phyloP scores from a whole-genome alignment of 2,888 invertebrate species.

The Amphipyra tragopoginis region DNA sequence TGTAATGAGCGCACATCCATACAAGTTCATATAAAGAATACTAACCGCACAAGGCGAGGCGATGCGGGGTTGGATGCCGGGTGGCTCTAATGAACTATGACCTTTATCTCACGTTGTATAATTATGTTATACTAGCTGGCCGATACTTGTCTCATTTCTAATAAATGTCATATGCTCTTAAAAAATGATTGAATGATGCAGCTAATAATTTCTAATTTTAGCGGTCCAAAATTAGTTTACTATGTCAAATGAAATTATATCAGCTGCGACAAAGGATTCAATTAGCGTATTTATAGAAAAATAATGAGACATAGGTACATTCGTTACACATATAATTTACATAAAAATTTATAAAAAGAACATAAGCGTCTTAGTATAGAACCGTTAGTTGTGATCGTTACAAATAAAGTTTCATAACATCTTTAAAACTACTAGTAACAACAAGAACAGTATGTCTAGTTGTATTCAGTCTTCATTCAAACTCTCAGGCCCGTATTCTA shows the following conservation, averaged over 20 bases:
- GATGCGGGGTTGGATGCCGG: too few relatives aligned
- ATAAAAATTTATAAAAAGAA: constrained; percentile 50
- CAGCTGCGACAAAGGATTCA: constrained; percentile 22
- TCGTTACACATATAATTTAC: constrained; percentile 48
- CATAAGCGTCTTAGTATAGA: constrained; percentile 35
- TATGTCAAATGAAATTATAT: constrained; percentile 12
- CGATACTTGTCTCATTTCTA: constrained; percentile 8
- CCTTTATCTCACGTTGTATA: too few relatives aligned
- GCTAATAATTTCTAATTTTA: constrained; percentile 15
- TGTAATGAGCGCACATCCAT: too few relatives aligned
- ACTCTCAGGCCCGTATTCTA: constrained; percentile 53
- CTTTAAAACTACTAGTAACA: constrained; percentile 59
- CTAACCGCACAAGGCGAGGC: too few relatives aligned
- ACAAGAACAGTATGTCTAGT: constrained; percentile 65
- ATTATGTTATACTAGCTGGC: too few relatives aligned
- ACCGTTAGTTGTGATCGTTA: constrained; percentile 44
- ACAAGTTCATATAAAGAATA: too few relatives aligned
- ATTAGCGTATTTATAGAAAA: constrained; percentile 18
- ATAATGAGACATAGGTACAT: constrained; percentile 20
- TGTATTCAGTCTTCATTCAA: constrained; percentile 86
- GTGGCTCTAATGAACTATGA: too few relatives aligned
- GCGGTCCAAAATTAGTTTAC: constrained; percentile 11
- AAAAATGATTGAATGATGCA: constrained; percentile 14
- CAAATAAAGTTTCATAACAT: constrained; percentile 50
- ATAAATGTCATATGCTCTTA: constrained; percentile 23